phyloP scores from a whole-genome alignment of 2,113 vertebrate genomes.

The Pterocles orientalis region DNA sequence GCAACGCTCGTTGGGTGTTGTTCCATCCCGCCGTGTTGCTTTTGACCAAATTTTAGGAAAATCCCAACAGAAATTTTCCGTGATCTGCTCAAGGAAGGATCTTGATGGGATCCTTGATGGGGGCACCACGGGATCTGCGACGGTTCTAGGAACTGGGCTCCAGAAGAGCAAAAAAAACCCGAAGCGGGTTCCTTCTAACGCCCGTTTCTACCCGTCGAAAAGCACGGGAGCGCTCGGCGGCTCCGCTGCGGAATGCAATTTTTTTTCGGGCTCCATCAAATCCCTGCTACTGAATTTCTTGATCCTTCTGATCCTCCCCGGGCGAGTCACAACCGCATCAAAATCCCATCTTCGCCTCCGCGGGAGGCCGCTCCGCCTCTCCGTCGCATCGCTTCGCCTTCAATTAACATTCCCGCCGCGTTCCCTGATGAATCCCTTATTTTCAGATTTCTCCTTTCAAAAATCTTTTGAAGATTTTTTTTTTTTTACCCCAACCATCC shows the following conservation, averaged over 20 bases:
- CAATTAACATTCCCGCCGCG: accelerated
- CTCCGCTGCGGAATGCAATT: background rate
- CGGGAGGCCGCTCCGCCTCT: background rate
- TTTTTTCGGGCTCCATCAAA: background rate
- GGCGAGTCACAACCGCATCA: background rate
- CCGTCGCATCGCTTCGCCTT: background rate
- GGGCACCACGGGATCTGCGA: too few species aligned
- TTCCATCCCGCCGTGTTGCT: too few species aligned
- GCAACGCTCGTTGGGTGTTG: too few species aligned
- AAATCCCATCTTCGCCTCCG: background rate
- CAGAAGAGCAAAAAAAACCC: too few species aligned
- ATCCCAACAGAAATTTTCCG: too few species aligned
- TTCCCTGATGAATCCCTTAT: background rate
- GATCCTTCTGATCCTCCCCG: background rate
- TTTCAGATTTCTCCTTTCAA: background rate
- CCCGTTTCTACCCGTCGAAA: background rate
- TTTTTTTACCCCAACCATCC: too few species aligned
- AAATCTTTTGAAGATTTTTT: too few species aligned
- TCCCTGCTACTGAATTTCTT: background rate
- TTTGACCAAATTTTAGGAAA: too few species aligned
- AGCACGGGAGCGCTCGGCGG: accelerated
- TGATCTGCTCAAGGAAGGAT: too few species aligned
- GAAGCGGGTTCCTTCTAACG: background rate
- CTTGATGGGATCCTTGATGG: too few species aligned
- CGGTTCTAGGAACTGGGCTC: too few species aligned